Base-by-base conservation (phyloP, 2,888 invertebrate species). In the Abscondita cerata region DNA sequence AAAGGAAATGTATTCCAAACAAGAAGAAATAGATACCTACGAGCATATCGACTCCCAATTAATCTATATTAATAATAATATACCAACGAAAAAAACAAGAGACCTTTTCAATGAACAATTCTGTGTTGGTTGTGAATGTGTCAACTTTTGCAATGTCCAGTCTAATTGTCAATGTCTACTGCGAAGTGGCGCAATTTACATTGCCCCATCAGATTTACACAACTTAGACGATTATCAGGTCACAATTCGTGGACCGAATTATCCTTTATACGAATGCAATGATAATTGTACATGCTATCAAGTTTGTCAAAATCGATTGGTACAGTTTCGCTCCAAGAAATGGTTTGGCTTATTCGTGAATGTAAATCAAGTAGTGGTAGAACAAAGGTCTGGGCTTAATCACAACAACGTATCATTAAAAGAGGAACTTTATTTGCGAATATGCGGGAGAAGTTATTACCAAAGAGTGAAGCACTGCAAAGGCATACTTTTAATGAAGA, bases 381-480 rank as follows among this genome's bases (percentile, higher is more conserved):
- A 40, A 15, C 4, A 89, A 90, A 82, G 95, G 93, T 6, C 81
- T 85, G 44, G 93, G 92, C 6, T 78, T 96, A 4, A 85, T 85
- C 61, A 86, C 91, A 3, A 78, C 70, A 18, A 73, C 77, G 20
- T 64, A 64, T 1, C 87, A 96, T 59, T 76, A 79, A 0, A 78
- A 81, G 68, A 89, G 90, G 1, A 84, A 84, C 52, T 96, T 94
- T 78, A 85, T 96, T 59, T 95, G 96, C 80, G 95, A 96, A 83
- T 96, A 96, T 83, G 93, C 93, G 1, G 96, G 96, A 0, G 96
- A 96, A 83, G 79, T 95, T 1, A 82, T 96, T 41, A 86, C 89
- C 1, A 79, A 83, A 67, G 70, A 78, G 0, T n/a, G 91, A 93
- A 80, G 95, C 94, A 0, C 75, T 80, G 19, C 71, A 70, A 13